Conservation (phyloP, 2,888 invertebrate genomes). For the Vesta saturnalis region DNA sequence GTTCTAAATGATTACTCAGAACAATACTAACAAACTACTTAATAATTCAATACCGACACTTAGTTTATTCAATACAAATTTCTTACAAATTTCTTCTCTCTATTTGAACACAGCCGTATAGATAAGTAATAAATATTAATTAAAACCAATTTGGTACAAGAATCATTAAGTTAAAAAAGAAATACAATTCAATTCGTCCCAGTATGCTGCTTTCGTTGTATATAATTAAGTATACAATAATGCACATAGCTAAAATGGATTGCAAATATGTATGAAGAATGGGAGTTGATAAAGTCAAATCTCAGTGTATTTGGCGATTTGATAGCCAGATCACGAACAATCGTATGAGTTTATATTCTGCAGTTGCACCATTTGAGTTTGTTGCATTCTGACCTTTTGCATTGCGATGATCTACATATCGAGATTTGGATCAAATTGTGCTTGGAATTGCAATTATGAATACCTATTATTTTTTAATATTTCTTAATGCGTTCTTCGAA, state of each 20-base stretch:
- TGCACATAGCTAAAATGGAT: slow-evolving; percentile 55
- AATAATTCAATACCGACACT: slow-evolving; percentile 20
- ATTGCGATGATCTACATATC: slow-evolving; percentile 31
- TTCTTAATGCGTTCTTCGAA: no score
- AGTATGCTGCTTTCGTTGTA: slow-evolving; percentile 4
- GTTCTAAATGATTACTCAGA: slow-evolving; percentile 12
- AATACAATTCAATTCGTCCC: slow-evolving; percentile 15
- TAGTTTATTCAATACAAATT: slow-evolving; percentile 23
- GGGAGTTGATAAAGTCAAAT: slow-evolving; percentile 42
- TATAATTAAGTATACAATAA: slow-evolving; percentile 51
- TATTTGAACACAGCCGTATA: slow-evolving; percentile 15
- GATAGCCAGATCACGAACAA: slow-evolving; percentile 41
- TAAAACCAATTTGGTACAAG: neutral
- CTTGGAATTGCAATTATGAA: slow-evolving; percentile 31
- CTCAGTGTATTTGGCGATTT: slow-evolving; percentile 34
- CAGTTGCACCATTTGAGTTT: slow-evolving; percentile 31
- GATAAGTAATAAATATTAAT: slow-evolving; percentile 23
- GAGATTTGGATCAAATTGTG: slow-evolving; percentile 34
- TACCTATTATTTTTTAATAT: slow-evolving; percentile 17
- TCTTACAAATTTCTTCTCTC: slow-evolving; percentile 20
- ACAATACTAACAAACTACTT: slow-evolving; percentile 13
- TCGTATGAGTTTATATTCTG: slow-evolving; percentile 39
- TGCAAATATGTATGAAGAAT: slow-evolving; percentile 54
- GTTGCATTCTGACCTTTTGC: slow-evolving; percentile 24
- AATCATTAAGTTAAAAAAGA: slow-evolving; percentile 15